Evolutionary conservation across 2,888 invertebrate species (phyloP).

Genomic region (Cenopis cana): DNA sequence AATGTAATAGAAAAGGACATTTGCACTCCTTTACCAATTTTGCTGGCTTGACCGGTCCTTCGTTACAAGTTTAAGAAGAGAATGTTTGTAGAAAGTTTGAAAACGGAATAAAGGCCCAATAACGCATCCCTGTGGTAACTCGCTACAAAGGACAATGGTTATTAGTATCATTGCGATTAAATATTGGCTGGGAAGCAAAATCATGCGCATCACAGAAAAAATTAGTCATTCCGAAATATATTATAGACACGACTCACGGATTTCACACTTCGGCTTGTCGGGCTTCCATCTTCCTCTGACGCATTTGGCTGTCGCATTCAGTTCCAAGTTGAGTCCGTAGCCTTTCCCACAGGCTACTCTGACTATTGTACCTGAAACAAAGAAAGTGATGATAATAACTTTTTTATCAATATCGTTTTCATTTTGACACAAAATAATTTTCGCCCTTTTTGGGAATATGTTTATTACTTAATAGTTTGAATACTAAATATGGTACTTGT

Average conservation of each 20-base stretch:
- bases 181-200: constrained; percentile 35
- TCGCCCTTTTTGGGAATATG: too few species aligned
- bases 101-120: not conserved
- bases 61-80: constrained; percentile 2
- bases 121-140: constrained; percentile 10
- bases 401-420: not conserved
- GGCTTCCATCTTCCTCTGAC: constrained; percentile 94
- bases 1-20: not conserved
- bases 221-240: constrained; percentile 44
- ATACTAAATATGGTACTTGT: too few species aligned
- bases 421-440: not conserved
- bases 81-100: not conserved
- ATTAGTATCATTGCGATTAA: constrained; percentile 1
- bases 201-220: constrained; percentile 44
- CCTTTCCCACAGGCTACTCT: constrained; percentile 91
- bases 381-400: not conserved
- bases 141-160: not conserved
- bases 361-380: constrained; percentile 87
- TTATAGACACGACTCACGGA: constrained; percentile 84
- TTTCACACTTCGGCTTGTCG: constrained; percentile 91
- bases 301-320: constrained; percentile 92
- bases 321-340: constrained; percentile 89
- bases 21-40: not conserved
- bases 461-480: too few species aligned
- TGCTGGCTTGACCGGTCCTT: not conserved